Evolutionary conservation across 2,797 vertebrate species (phyloP).

Genomic region (Okamejei kenojei): DNA sequence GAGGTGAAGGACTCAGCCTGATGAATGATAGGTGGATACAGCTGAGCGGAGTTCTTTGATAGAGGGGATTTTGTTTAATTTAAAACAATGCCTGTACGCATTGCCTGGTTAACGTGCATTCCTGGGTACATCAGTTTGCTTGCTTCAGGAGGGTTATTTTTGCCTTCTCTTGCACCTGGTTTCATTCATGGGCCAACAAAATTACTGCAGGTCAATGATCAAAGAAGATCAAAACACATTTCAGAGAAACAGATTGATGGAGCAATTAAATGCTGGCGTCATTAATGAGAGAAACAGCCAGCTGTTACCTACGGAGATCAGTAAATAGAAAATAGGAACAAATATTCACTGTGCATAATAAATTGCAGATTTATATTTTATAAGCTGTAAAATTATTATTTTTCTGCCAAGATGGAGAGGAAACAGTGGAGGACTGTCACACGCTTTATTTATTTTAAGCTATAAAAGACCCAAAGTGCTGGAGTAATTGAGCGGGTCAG

Average conservation of each 20-base stretch:
- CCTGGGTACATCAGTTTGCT: neutral
- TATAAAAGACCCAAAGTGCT: too few species aligned
- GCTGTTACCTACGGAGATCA: neutral
- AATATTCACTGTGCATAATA: neutral
- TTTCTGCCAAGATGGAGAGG: neutral
- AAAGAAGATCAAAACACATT: constrained; percentile 7
- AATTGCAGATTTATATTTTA: neutral
- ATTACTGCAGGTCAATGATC: neutral
- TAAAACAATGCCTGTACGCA: too few species aligned
- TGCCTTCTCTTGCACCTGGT: neutral
- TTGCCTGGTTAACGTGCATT: neutral
- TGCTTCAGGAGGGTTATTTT: neutral
- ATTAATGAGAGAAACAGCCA: neutral
- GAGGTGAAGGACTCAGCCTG: too few species aligned
- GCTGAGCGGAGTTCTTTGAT: too few species aligned
- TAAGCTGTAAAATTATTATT: neutral
- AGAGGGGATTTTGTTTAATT: neutral
- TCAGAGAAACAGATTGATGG: neutral
- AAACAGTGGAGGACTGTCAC: neutral
- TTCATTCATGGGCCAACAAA: neutral
- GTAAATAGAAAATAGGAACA: constrained; percentile 4
- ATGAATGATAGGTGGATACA: too few species aligned
- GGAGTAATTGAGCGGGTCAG: too few species aligned
- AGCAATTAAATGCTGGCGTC: neutral
- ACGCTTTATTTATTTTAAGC: too few species aligned